Conservation (phyloP, 2,888 invertebrate genomes). For the Dioctria linearis region DNA sequence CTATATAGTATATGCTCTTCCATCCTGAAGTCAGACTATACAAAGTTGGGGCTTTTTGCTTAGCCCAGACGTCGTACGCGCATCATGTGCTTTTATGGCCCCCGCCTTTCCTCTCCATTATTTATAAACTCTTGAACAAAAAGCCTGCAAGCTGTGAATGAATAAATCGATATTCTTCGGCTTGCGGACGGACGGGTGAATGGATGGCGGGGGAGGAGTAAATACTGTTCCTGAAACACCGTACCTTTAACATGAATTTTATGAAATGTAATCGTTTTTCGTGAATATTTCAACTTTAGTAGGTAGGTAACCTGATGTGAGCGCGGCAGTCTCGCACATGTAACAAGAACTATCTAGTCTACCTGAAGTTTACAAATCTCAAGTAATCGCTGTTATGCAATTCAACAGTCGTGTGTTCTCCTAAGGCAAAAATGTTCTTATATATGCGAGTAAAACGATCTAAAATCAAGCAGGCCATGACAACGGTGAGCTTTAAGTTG, state of each 20-base stretch:
- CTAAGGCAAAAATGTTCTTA: not conserved
- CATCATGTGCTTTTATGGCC: slow-evolving; percentile 15
- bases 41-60: slow-evolving; percentile 8
- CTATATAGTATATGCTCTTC: slow-evolving; percentile 10
- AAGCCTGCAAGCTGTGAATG: slow-evolving; percentile 19
- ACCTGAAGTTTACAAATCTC: not conserved
- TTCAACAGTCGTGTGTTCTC: not conserved
- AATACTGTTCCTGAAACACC: slow-evolving; percentile 1
- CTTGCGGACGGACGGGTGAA: not conserved
- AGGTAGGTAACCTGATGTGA: too few species aligned
- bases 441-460: too few species aligned
- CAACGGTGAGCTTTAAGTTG: too few species aligned
- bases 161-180: slow-evolving; percentile 36
- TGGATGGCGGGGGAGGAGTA: not conserved
- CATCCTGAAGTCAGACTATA: not conserved
- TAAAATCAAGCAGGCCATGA: not conserved
- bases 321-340: too few species aligned
- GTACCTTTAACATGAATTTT: slow-evolving; percentile 4
- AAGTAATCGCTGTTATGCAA: slow-evolving; percentile 1
- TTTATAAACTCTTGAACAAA: slow-evolving; percentile 18
- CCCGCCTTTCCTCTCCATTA: slow-evolving; percentile 36
- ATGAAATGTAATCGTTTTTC: slow-evolving; percentile 21
- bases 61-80: slow-evolving; percentile 40
- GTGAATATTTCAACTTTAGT: not conserved
- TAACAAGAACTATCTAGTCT: too few species aligned